phyloP scores from a whole-genome alignment of 2,888 invertebrate species.

The Brachylomia viminalis region DNA sequence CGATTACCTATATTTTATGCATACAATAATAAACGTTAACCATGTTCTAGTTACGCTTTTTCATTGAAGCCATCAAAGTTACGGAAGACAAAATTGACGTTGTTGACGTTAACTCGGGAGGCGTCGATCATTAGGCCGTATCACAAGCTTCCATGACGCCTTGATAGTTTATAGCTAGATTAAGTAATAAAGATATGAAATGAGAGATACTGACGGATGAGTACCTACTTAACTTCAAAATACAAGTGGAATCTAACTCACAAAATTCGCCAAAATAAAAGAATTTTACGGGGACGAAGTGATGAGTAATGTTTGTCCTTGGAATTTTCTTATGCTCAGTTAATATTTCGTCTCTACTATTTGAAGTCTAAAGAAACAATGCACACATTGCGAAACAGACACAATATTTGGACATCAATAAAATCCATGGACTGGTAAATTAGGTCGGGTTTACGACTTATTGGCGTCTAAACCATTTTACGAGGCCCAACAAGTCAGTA shows the following conservation, averaged over 20 bases:
- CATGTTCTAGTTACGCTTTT: conserved; percentile 7
- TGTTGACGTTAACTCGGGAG: conserved; percentile 14
- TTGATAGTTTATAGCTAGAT: conserved; percentile 17
- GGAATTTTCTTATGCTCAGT: conserved; percentile 3
- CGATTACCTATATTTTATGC: neutral
- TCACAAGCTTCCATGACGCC: conserved; percentile 8
- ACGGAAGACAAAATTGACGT: conserved; percentile 29
- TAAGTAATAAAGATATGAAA: conserved; percentile 14
- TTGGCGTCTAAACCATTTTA: conserved; percentile 53
- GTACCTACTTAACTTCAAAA: conserved; percentile 17
- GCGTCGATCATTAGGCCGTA: conserved; percentile 16
- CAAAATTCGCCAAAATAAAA: neutral
- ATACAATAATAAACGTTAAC: conserved; percentile 10
- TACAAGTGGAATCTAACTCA: neutral
- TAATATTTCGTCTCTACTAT: neutral
- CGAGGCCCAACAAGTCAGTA: conserved; percentile 46
- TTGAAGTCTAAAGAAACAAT: conserved; percentile 26
- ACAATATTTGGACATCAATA: conserved; percentile 58
- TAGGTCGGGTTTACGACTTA: conserved; percentile 60
- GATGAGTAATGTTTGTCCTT: conserved; percentile 19
- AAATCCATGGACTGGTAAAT: conserved; percentile 43
- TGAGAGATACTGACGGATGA: conserved; percentile 10
- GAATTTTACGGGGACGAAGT: conserved; percentile 13
- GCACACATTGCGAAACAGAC: conserved; percentile 20
- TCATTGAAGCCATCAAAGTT: conserved; percentile 38